Percentiles rank a stretch among this genome's conserved stretches.
These are phyloP conservation scores for Orthosia gothica DNA, from an alignment of 2,888 invertebrate genomes.

Conservation along the genomic window DNA sequence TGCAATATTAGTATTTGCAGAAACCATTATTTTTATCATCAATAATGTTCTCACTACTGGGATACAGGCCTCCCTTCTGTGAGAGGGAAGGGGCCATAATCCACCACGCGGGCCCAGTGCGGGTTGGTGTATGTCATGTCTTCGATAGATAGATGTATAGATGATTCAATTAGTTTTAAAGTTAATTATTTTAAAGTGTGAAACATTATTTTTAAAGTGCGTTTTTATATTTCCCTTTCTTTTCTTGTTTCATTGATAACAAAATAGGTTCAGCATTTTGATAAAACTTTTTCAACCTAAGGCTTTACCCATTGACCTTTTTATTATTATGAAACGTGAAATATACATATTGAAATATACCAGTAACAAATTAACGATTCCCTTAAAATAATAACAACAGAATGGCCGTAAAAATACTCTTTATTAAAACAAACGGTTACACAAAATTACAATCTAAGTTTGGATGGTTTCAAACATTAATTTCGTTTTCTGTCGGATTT, in stretches of 20 bases:
- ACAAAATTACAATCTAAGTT: constrained; percentile 62
- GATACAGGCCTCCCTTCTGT: too few species aligned
- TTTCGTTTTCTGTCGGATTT: constrained; percentile 45
- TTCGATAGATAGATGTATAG: too few species aligned
- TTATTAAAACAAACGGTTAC: constrained; percentile 62
- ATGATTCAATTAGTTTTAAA: too few species aligned
- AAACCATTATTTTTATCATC: too few species aligned
- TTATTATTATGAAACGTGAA: neutral
- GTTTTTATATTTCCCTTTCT: too few species aligned
- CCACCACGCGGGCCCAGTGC: too few species aligned
- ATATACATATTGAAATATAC: constrained; percentile 12
- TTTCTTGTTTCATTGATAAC: neutral
- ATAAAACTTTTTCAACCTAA: neutral
- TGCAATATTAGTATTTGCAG: too few species aligned
- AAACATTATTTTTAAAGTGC: too few species aligned
- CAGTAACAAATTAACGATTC: constrained; percentile 3
- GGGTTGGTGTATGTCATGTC: too few species aligned
- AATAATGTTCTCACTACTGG: too few species aligned
- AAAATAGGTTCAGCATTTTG: neutral
- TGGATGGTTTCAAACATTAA: constrained; percentile 60
- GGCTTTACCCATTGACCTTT: neutral
- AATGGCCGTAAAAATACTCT: constrained; percentile 60
- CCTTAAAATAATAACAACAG: constrained; percentile 14
- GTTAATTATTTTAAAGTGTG: too few species aligned
- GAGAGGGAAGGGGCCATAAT: too few species aligned